Percentiles rank a stretch among this genome's conserved stretches.
phyloP scores from a whole-genome alignment of 2,888 invertebrate species.

The Idaea dimidiata region DNA sequence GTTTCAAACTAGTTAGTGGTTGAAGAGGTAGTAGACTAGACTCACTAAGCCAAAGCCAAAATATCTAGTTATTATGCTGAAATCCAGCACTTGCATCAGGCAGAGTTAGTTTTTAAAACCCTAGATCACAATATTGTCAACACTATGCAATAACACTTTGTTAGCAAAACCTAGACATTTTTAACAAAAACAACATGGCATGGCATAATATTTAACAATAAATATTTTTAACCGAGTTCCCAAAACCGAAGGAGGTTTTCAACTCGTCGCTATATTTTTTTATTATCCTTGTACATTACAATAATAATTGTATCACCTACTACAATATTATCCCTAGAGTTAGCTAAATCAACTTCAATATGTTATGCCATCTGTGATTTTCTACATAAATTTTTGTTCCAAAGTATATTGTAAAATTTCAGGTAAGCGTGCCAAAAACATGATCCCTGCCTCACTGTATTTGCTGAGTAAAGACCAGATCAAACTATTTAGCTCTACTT shows the following conservation, averaged over 20 bases:
- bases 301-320: too few species aligned
- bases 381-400: not conserved
- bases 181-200: too few species aligned
- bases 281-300: too few species aligned
- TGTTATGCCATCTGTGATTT: not conserved
- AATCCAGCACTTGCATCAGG: too few species aligned
- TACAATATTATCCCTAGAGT: not conserved
- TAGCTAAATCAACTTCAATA: not conserved
- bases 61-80: not conserved
- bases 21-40: not conserved
- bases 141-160: too few species aligned
- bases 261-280: too few species aligned
- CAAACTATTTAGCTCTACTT: not conserved
- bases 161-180: too few species aligned
- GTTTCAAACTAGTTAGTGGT: not conserved
- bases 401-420: not conserved
- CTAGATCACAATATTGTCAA: too few species aligned
- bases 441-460: not conserved
- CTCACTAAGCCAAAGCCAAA: not conserved
- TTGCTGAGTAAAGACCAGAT: not conserved
- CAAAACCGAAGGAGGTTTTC: too few species aligned
- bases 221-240: too few species aligned
- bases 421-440: not conserved
- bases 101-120: too few species aligned
- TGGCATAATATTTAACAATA: too few species aligned